Conservation (phyloP, 2,797 vertebrate species). For the Karalla daura region DNA sequence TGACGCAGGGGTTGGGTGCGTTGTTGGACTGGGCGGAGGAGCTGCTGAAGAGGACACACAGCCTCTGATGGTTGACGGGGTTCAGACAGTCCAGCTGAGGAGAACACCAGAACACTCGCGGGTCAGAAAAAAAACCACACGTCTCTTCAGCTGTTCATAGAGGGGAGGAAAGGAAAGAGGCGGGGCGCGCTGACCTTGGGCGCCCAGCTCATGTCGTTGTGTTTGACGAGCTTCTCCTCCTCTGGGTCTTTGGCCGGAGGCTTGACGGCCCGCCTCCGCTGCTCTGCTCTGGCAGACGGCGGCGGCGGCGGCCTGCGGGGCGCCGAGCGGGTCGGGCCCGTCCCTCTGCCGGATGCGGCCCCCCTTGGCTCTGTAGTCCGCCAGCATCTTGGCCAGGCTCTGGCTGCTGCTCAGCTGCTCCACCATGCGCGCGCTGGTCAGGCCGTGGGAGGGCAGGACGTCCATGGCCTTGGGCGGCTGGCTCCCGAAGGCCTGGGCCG, state of each 20-base stretch:
- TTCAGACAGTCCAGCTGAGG: constrained; percentile 94
- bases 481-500: constrained; percentile 82
- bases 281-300: constrained; percentile 43
- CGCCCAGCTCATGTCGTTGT: constrained; percentile 86
- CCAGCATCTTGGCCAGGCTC: constrained; percentile 91
- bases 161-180: not conserved
- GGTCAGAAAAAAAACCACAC: not conserved
- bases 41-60: constrained; percentile 98
- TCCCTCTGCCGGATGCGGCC: constrained; percentile 91
- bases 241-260: too few species aligned
- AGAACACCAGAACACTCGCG: constrained; percentile 14
- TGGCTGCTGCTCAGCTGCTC: constrained; percentile 88
- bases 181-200: constrained; percentile 86
- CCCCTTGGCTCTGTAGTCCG: constrained; percentile 94
- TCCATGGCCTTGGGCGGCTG: constrained; percentile 77
- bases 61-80: constrained; percentile 93
- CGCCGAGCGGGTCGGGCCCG: constrained; percentile 84
- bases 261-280: constrained; percentile 82
- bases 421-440: constrained; percentile 90
- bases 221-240: constrained; percentile 86
- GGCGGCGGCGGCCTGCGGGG: not conserved
- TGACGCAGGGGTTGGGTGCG: constrained; percentile 97
- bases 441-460: constrained; percentile 89
- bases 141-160: not conserved
- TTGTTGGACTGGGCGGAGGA: constrained; percentile 95